phyloP scores from a whole-genome alignment of 2,888 invertebrate species.

The Euzetes globulus region DNA sequence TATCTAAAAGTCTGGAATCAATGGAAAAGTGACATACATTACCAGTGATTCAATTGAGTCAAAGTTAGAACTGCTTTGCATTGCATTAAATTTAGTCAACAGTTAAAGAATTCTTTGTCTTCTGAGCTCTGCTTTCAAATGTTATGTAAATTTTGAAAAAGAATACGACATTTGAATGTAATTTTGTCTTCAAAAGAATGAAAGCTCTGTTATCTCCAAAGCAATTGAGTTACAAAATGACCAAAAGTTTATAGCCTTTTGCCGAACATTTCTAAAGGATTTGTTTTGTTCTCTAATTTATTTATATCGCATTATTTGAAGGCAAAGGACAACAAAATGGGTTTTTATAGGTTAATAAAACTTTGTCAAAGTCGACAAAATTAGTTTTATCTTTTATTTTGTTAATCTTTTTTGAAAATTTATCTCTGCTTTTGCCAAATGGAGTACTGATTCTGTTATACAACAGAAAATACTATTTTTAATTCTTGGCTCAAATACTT shows the following conservation, averaged over 20 bases:
- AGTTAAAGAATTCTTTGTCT: not conserved
- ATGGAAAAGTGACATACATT: not conserved
- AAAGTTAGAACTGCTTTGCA: not conserved
- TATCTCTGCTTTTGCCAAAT: not conserved
- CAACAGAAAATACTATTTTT: not conserved
- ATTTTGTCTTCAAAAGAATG: not conserved
- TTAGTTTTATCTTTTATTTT: not conserved
- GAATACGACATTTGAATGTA: not conserved
- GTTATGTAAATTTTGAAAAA: not conserved
- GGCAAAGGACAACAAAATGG: not conserved
- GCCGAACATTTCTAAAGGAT: not conserved
- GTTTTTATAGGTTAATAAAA: slow-evolving; percentile 7
- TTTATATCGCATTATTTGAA: not conserved
- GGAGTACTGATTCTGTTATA: not conserved
- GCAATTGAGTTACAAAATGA: not conserved
- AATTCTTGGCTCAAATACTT: not conserved
- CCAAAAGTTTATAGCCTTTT: not conserved
- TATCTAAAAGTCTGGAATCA: too few relatives aligned
- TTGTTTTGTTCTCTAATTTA: not conserved
- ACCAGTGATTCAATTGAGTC: not conserved
- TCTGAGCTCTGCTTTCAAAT: not conserved
- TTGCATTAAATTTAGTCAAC: not conserved
- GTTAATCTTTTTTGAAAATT: not conserved
- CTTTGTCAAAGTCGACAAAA: slow-evolving; percentile 8
- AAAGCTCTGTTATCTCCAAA: too few relatives aligned